Evolutionary conservation across 2,113 vertebrate species (phyloP).

Genomic region (Hemiscyllium ocellatum): DNA sequence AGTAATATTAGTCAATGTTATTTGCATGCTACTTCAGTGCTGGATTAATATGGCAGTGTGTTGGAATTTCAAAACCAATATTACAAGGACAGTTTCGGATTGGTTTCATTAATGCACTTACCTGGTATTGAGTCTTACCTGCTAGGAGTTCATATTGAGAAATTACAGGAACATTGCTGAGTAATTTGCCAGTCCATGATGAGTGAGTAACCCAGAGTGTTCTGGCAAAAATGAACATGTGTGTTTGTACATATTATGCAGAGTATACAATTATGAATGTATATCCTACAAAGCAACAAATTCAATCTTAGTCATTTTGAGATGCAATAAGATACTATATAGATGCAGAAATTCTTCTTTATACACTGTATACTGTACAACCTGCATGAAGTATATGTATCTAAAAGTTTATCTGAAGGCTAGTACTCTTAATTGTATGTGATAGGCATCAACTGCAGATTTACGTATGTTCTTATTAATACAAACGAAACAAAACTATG

Average conservation of each 20-base stretch:
- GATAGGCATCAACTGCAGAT: background rate
- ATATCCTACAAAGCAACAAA: background rate
- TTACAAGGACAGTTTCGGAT: background rate
- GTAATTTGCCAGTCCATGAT: background rate
- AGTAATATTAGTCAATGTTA: background rate
- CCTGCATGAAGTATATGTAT: background rate
- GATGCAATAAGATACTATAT: background rate
- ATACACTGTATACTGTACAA: background rate
- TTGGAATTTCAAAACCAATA: background rate
- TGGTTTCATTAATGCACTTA: background rate
- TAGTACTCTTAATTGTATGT: background rate
- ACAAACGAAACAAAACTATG: background rate
- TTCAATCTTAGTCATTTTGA: background rate
- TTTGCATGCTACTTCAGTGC: background rate
- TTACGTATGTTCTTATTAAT: background rate
- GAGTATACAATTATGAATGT: background rate
- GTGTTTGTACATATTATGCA: background rate
- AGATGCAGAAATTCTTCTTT: background rate
- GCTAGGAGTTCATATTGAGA: background rate
- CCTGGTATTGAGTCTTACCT: background rate
- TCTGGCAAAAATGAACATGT: background rate
- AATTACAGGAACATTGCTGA: background rate
- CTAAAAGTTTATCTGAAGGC: background rate
- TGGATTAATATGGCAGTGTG: background rate
- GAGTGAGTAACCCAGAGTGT: background rate